These are phyloP conservation scores for Larimichthys polyactis DNA, from an alignment of 2,113 vertebrate species.

Conservation along the genomic window DNA sequence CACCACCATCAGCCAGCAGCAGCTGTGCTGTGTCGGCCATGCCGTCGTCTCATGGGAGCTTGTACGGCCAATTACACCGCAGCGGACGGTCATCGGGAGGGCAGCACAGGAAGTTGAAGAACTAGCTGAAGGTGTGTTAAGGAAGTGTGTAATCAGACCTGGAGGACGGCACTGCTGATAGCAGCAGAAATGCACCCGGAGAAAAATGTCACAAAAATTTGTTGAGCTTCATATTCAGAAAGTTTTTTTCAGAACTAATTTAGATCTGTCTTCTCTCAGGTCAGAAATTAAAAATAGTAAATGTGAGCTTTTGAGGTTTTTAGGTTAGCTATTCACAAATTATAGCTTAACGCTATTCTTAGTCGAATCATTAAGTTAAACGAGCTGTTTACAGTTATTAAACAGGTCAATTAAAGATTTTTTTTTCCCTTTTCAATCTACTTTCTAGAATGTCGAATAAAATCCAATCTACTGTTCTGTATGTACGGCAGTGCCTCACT, in stretches of 20 bases:
- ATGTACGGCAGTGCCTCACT: not conserved
- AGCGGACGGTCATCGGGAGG: conserved; percentile 47
- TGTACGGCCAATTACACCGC: conserved; percentile 50
- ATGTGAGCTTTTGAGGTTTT: not conserved
- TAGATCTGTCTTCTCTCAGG: not conserved
- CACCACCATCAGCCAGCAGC: conserved; percentile 28
- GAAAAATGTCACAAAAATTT: not conserved
- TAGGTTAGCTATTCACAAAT: not conserved
- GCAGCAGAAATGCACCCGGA: conserved; percentile 29
- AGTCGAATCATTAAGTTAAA: not conserved
- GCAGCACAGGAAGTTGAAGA: conserved; percentile 52
- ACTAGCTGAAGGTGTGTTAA: conserved; percentile 41
- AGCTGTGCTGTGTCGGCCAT: conserved; percentile 32
- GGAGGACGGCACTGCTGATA: conserved; percentile 31
- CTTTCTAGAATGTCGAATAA: not conserved
- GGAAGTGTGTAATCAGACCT: conserved; percentile 42
- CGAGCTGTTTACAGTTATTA: not conserved
- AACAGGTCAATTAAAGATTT: not conserved
- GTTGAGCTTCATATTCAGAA: not conserved
- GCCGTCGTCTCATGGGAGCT: conserved; percentile 24
- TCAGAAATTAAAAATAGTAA: not conserved
- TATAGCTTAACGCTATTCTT: not conserved
- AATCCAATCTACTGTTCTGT: not conserved
- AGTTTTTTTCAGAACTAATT: not conserved
- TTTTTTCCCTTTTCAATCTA: not conserved